Evolutionary conservation across 2,888 invertebrate genomes (phyloP).

Genomic region (Bugula neritina): DNA sequence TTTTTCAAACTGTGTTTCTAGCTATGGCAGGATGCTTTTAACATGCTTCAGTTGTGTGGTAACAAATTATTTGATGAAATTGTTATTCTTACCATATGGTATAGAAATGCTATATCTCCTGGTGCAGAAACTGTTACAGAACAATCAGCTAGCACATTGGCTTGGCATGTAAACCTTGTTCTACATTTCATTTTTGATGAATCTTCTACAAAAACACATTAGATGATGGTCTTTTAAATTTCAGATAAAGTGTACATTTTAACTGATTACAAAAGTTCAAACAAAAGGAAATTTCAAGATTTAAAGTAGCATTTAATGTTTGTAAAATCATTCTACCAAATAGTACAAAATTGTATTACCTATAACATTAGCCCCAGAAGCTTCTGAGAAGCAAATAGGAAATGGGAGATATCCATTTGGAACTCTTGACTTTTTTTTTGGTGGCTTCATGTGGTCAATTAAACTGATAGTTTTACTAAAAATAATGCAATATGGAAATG

Average conservation of each 20-base stretch:
- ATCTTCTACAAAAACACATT: too few species aligned
- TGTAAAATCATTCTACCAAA: background rate
- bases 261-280: too few species aligned
- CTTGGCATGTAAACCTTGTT: background rate
- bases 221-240: too few species aligned
- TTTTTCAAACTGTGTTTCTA: too few species aligned
- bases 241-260: too few species aligned
- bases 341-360: background rate
- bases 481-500: too few species aligned
- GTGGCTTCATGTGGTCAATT: constrained; percentile 7
- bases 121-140: constrained; percentile 37
- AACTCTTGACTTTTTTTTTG: background rate
- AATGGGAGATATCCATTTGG: constrained; percentile 13
- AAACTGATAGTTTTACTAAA: too few species aligned
- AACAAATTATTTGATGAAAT: too few species aligned
- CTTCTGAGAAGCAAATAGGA: background rate
- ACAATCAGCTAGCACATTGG: background rate
- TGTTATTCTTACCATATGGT: constrained; percentile 44
- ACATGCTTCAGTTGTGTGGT: too few species aligned
- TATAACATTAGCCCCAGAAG: background rate
- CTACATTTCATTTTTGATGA: too few species aligned
- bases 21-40: too few species aligned
- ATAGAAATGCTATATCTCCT: constrained; percentile 41
- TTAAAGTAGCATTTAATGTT: background rate
- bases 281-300: too few species aligned